Percentiles rank a stretch among this genome's conserved stretches.
Conservation (phyloP, 2,888 invertebrate species). For the Hartigia nigra region DNA sequence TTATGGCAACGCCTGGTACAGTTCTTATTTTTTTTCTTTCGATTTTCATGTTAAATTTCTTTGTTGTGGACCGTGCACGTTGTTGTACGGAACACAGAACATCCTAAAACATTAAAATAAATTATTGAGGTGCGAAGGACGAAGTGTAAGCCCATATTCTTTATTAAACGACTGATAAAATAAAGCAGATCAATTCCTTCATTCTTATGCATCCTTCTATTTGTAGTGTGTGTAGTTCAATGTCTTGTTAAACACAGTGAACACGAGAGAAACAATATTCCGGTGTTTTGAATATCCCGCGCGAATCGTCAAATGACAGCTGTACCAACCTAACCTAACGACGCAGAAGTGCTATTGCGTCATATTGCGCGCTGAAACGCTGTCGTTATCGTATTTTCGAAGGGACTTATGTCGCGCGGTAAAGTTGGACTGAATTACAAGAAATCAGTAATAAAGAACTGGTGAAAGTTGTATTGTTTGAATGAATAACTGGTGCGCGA, state of each 20-base stretch:
- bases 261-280: not conserved
- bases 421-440: conserved; percentile 34
- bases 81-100: not conserved
- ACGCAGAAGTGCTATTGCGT: conserved; percentile 43
- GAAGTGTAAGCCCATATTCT: conserved; percentile 41
- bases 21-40: not conserved
- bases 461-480: not conserved
- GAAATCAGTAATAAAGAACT: not conserved
- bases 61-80: not conserved
- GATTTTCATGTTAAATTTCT: not conserved
- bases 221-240: not conserved
- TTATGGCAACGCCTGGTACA: not conserved
- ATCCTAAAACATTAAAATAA: not conserved
- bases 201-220: not conserved
- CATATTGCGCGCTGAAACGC: conserved; percentile 55
- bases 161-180: conserved; percentile 43
- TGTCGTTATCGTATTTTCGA: conserved; percentile 34
- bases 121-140: conserved; percentile 16
- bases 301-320: conserved; percentile 26
- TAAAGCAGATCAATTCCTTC: not conserved
- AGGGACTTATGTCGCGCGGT: conserved; percentile 40
- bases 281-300: conserved; percentile 37
- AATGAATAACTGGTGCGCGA: not conserved
- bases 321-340: conserved; percentile 39
- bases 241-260: not conserved